Conservation (phyloP, 2,797 vertebrate species). For the Tokudaia tokunoshimensis region DNA sequence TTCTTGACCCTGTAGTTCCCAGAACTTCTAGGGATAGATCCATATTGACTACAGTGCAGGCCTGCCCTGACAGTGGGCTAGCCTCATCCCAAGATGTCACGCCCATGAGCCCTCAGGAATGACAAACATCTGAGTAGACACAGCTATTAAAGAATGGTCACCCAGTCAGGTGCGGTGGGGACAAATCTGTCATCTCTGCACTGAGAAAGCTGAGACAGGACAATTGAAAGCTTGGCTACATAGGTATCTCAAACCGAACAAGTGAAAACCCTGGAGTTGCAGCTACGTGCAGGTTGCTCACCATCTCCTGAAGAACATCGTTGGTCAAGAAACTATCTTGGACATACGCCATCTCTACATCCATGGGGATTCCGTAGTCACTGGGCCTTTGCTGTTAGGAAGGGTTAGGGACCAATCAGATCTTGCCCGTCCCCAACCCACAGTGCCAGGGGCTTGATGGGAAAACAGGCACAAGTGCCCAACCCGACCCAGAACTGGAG, state of each 20-base stretch:
- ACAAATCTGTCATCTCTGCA: not conserved
- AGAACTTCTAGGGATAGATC: not conserved
- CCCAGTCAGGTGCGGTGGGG: not conserved
- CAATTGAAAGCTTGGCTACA: not conserved
- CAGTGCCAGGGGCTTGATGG: too few species aligned
- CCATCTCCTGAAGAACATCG: slow-evolving; percentile 98
- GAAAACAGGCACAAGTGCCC: not conserved
- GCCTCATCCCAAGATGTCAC: not conserved
- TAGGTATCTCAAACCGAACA: not conserved
- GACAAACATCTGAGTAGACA: not conserved
- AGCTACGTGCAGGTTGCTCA: slow-evolving; percentile 82
- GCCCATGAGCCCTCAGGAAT: not conserved
- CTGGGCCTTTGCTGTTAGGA: slow-evolving; percentile 94
- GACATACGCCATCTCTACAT: slow-evolving; percentile 96
- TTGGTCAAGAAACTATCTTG: slow-evolving; percentile 98
- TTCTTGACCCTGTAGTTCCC: not conserved
- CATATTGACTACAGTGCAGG: not conserved
- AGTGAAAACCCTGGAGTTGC: not conserved
- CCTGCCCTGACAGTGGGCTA: not conserved
- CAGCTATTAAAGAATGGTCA: not conserved
- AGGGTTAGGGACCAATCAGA: not conserved
- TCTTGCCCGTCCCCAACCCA: not conserved
- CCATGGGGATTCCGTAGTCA: slow-evolving; percentile 97
- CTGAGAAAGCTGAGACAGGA: not conserved
- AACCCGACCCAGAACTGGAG: too few species aligned